These are phyloP conservation scores for Bujurquina vittata DNA, from an alignment of 2,113 vertebrate genomes.

Conservation along the genomic window DNA sequence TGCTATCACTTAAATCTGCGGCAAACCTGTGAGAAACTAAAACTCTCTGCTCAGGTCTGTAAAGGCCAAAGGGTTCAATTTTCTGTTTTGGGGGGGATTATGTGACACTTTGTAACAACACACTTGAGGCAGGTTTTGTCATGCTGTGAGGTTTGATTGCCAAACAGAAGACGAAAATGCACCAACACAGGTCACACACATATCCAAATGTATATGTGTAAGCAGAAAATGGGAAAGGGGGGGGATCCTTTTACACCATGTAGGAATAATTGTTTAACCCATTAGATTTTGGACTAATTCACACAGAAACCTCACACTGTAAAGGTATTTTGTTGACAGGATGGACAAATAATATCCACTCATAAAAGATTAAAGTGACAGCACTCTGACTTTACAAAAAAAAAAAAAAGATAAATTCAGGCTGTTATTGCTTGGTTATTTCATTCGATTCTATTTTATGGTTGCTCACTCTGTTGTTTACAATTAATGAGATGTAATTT, in stretches of 20 bases:
- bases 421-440: not conserved
- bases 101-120: conserved; percentile 12
- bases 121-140: conserved; percentile 2
- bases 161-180: not conserved
- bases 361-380: not conserved
- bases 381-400: not conserved
- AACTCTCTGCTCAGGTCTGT: conserved; percentile 19
- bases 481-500: not conserved
- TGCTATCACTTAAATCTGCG: not conserved
- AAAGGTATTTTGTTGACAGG: not conserved
- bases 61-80: not conserved
- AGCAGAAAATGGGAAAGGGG: not conserved
- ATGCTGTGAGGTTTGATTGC: conserved; percentile 8
- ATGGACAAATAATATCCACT: not conserved
- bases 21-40: conserved; percentile 6
- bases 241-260: not conserved
- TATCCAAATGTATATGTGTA: not conserved
- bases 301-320: conserved; percentile 2
- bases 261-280: not conserved
- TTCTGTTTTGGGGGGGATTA: conserved; percentile 11
- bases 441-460: not conserved
- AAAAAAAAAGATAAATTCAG: not conserved
- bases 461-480: not conserved
- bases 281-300: not conserved
- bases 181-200: not conserved